Percentiles rank a stretch among this genome's conserved stretches.
phyloP scores from a whole-genome alignment of 2,113 vertebrate genomes.

The Hippocampus guttulatus region DNA sequence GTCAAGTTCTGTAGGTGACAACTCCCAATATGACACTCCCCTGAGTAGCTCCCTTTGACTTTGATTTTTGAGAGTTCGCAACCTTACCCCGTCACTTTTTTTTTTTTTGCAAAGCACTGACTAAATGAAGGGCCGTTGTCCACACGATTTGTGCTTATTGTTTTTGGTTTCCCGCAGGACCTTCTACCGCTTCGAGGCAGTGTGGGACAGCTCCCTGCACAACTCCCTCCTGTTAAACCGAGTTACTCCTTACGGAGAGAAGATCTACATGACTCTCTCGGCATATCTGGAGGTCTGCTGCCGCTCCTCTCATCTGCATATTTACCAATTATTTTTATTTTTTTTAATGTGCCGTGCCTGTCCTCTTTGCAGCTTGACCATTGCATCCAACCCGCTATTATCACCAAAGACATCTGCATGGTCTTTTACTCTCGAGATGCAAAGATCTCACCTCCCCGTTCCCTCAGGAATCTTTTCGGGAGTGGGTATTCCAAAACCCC shows the following conservation, averaged over 20 bases:
- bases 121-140: background rate
- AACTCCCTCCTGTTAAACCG: conserved; percentile 96
- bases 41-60: background rate
- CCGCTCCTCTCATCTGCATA: background rate
- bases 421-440: conserved; percentile 96
- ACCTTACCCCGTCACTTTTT: background rate
- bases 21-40: background rate
- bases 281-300: conserved; percentile 91
- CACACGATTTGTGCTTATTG: background rate
- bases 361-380: conserved; percentile 84
- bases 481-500: conserved; percentile 92
- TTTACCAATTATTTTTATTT: background rate
- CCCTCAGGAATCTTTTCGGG: conserved; percentile 92
- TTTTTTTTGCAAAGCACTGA: background rate
- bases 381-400: conserved; percentile 95
- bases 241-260: conserved; percentile 93
- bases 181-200: conserved; percentile 94
- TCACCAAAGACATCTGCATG: conserved; percentile 98
- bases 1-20: background rate
- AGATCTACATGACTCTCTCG: conserved; percentile 97
- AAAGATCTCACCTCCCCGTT: conserved; percentile 91
- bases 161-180: conserved; percentile 70
- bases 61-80: background rate
- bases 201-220: conserved; percentile 98
- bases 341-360: background rate